Percentiles rank a stretch among this genome's conserved stretches.
Evolutionary conservation across 2,888 invertebrate species (phyloP).

Genomic region (Pseudococcus viburni): DNA sequence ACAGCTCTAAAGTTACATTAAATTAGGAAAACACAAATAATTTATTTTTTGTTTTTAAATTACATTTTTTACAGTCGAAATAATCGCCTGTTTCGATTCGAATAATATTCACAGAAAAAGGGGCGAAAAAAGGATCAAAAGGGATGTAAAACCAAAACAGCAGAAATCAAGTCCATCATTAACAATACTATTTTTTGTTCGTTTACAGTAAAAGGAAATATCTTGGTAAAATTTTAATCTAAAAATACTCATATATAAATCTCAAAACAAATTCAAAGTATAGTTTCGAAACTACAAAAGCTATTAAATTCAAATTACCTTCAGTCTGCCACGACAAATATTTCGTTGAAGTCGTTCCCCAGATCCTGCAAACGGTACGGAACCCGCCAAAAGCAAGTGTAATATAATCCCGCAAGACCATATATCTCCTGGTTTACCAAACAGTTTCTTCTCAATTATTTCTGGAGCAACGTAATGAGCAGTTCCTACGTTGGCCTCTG

Average conservation of each 20-base stretch:
- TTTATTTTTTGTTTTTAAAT: too few relatives aligned
- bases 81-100: background rate
- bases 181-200: background rate
- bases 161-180: background rate
- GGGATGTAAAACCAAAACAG: background rate
- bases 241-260: constrained; percentile 87
- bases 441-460: constrained; percentile 90
- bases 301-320: constrained; percentile 82
- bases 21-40: background rate
- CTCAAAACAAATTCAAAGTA: constrained; percentile 94
- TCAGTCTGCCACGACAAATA: constrained; percentile 87
- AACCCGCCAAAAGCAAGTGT: constrained; percentile 93
- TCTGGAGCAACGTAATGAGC: constrained; percentile 99
- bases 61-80: background rate
- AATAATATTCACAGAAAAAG: background rate
- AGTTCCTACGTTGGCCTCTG: constrained; percentile 80
- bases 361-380: constrained; percentile 95
- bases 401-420: constrained; percentile 98
- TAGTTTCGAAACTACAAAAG: constrained; percentile 91
- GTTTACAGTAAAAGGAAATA: background rate
- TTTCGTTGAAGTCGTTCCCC: constrained; percentile 93
- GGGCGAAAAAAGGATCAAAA: background rate
- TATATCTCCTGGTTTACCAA: constrained; percentile 95
- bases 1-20: background rate
- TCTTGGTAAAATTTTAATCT: background rate